Evolutionary conservation across 2,113 vertebrate genomes (phyloP), one percentile per base, ranked within the genome.

Genomic region (Microtus ochrogaster): DNA sequence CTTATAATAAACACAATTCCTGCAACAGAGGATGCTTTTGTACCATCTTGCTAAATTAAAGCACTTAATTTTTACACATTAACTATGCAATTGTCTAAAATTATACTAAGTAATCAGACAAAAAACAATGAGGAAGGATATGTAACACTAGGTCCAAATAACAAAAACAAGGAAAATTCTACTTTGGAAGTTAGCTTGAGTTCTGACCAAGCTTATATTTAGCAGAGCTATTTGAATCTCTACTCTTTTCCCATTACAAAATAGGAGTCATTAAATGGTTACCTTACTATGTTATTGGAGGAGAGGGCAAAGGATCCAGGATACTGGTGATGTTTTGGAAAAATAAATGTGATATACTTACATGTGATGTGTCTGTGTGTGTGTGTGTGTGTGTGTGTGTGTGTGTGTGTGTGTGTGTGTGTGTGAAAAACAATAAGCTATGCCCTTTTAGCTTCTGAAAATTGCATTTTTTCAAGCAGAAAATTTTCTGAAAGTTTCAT

Each of bases 41-140:
- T 47, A 78, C 12, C 66, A 47, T 63, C 36, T 89, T 85, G 10
- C 36, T 84, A 94, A 96, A 97, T 96, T 94, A 91, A 94, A 94
- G 2, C 41, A 78, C 73, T 92, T 96, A 94, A 94, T 96, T 96
- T 95, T 96, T 49, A 49, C 47, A 92, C 44, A 86, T 95, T 94
- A 96, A 85, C 74, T 84, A 58, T 96, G 52, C 85, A 81, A 91
- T 88, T 94, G 83, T 95, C 82, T 95, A 95, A 96, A 97, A 28
- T 44, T 86, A 96, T 19, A 91, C 90, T 22, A 95, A 92, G 28
- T 96, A 73, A 88, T 94, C 28, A 91, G 81, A 33, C 13, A 83
- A 74, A 79, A 90, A 73, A 44, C 79, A 81, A 88, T 9, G 3
- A 92, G 17, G 44, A 88, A 36, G 8, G 28, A 93, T 76, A 84